These are phyloP conservation scores for Sapayoa aenigma DNA, from an alignment of 2,113 vertebrate genomes.

Conservation along the genomic window DNA sequence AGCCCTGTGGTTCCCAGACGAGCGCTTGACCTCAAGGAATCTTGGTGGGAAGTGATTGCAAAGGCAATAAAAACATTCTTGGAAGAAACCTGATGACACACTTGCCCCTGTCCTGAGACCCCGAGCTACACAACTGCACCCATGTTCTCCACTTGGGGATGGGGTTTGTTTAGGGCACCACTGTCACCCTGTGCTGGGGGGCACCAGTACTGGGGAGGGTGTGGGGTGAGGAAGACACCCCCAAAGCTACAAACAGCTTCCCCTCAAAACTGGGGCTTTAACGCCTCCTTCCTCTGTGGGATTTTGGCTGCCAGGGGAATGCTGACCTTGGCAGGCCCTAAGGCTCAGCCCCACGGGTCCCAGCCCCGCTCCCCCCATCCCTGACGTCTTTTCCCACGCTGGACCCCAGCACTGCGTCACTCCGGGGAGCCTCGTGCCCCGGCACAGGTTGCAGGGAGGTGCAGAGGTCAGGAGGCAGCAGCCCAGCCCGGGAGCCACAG, in stretches of 20 bases:
- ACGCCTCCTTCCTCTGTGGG: background rate
- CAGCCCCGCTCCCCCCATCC: background rate
- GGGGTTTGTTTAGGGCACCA: background rate
- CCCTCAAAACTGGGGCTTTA: accelerated
- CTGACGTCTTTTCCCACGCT: slow-evolving; percentile 60
- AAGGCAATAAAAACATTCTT: background rate
- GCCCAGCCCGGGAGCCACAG: background rate
- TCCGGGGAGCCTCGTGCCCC: background rate
- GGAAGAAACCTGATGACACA: background rate
- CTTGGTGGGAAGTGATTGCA: background rate
- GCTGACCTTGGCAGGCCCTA: background rate
- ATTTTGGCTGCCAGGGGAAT: background rate
- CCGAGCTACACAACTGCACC: background rate
- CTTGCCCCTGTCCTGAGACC: background rate
- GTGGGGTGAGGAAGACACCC: background rate
- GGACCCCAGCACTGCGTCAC: slow-evolving; percentile 45
- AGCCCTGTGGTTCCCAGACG: background rate
- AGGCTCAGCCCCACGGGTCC: background rate
- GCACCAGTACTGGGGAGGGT: too few relatives aligned
- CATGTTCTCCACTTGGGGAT: accelerated
- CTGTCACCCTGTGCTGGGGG: background rate
- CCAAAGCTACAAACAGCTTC: background rate
- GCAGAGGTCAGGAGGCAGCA: background rate
- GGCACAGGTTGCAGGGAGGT: background rate
- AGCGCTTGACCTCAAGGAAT: background rate